Conservation (phyloP, 2,797 vertebrate species). For the Dipus sagitta region DNA sequence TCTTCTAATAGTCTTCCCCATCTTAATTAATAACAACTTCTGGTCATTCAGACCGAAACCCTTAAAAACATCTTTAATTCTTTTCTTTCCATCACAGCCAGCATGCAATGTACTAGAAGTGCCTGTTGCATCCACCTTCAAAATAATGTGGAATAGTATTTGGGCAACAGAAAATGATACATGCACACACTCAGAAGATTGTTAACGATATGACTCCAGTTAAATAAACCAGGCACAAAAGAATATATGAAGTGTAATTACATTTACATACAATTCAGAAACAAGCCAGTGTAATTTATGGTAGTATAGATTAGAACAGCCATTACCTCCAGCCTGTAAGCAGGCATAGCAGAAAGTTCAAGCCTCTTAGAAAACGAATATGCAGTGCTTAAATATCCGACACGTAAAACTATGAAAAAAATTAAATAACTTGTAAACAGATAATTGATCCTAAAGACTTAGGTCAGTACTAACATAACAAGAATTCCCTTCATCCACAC, state of each 20-base stretch:
- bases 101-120: not conserved
- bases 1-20: not conserved
- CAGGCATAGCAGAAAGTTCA: not conserved
- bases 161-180: not conserved
- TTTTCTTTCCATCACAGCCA: constrained; percentile 15
- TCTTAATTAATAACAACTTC: not conserved
- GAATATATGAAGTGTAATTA: not conserved
- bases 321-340: not conserved
- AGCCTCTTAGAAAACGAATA: not conserved
- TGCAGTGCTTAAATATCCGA: constrained; percentile 11
- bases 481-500: not conserved
- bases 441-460: constrained; percentile 23
- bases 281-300: not conserved
- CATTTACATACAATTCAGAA: not conserved
- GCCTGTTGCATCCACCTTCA: not conserved
- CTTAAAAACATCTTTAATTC: not conserved
- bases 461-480: not conserved
- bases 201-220: not conserved
- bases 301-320: constrained; percentile 20
- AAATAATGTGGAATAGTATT: constrained; percentile 14
- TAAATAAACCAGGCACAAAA: not conserved
- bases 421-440: not conserved
- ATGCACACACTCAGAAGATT: not conserved
- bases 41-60: constrained; percentile 14
- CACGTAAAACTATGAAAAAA: not conserved